These are phyloP conservation scores for Turnix velox DNA, from an alignment of 2,113 vertebrate species.

Conservation along the genomic window DNA sequence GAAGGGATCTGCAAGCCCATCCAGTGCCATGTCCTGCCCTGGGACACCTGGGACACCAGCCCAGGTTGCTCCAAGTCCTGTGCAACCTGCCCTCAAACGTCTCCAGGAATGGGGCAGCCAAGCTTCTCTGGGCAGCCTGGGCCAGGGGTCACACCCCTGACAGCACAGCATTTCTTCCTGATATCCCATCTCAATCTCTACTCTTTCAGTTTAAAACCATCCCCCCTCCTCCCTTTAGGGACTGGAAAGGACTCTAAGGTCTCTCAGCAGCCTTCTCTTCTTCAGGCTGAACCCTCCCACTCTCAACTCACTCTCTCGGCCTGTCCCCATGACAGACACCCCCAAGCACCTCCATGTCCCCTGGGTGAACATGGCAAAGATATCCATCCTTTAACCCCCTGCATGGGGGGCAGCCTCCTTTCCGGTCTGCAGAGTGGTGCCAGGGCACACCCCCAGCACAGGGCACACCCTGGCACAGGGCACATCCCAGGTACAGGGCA, in stretches of 20 bases:
- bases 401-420: background rate
- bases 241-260: background rate
- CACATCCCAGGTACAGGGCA: too few species aligned
- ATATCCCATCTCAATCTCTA: background rate
- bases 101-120: background rate
- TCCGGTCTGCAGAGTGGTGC: too few species aligned
- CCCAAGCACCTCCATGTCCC: background rate
- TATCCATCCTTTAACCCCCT: background rate
- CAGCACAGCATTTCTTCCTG: background rate
- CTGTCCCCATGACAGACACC: background rate
- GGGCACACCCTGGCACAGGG: too few species aligned
- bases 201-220: background rate
- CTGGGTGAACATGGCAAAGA: background rate
- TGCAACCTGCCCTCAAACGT: background rate
- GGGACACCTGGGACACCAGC: background rate
- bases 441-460: too few species aligned
- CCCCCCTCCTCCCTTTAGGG: background rate
- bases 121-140: background rate
- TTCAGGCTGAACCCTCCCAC: background rate
- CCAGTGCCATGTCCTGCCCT: background rate
- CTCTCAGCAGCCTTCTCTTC: background rate
- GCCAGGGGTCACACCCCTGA: background rate
- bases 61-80: background rate
- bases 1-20: background rate
- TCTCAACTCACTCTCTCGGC: background rate